phyloP scores from a whole-genome alignment of 2,797 vertebrate species.

The Myotis planiceps region DNA sequence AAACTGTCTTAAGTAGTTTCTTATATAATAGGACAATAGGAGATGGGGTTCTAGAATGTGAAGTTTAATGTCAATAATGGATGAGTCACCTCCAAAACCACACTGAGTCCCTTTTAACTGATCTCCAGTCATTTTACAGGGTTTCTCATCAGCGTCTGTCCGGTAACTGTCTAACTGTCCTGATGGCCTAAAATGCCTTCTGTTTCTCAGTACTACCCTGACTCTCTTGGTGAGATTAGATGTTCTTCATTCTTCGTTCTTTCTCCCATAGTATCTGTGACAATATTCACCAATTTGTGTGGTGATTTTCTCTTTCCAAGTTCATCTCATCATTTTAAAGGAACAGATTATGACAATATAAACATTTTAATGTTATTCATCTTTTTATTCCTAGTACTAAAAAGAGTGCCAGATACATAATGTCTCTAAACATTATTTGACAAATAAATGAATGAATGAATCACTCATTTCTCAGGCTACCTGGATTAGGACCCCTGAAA shows the following conservation, averaged over 20 bases:
- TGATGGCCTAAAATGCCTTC: neutral
- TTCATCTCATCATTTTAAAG: neutral
- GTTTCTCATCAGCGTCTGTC: neutral
- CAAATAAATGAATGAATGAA: neutral
- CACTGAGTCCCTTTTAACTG: neutral
- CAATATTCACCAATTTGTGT: neutral
- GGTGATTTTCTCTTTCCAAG: neutral
- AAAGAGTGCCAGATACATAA: neutral
- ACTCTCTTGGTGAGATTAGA: neutral
- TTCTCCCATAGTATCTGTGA: neutral
- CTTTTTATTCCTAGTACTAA: neutral
- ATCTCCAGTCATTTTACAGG: neutral
- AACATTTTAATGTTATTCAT: neutral
- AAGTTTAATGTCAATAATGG: neutral
- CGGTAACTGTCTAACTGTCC: fast-evolving
- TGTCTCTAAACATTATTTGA: neutral
- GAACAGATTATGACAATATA: neutral
- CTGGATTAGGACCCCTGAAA: neutral
- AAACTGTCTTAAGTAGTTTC: neutral
- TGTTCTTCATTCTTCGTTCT: neutral
- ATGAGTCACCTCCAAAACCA: neutral
- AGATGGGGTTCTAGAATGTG: neutral
- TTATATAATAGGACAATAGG: neutral
- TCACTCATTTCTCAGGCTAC: neutral
- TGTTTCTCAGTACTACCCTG: neutral